Evolutionary conservation across 2,888 invertebrate species (phyloP), one percentile per base, ranked within the genome.

Genomic region (Diaphora mendica): DNA sequence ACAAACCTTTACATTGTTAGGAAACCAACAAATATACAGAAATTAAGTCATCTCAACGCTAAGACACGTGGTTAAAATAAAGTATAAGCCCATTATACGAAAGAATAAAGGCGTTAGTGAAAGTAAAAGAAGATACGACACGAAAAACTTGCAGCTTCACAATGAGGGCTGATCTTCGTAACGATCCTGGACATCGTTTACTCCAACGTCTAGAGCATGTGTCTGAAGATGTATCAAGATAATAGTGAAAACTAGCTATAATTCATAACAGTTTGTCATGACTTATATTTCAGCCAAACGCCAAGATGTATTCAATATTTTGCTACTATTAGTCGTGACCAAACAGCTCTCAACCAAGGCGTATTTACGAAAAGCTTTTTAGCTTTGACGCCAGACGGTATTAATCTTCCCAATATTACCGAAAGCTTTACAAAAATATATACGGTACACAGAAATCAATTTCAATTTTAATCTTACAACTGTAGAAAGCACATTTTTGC

Each of bases 391-490:
- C 71, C 39, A 67, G 33, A 23, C 33, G 35, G 30, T 68, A 48
- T 64, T 68, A 72, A 67, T 68, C 33, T 68, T 33, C 30, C 48
- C 35, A 48, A 72, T 72, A 68, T 72, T 51, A 72, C 42, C 68
- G 51, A 67, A 68, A 72, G 62, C 62, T 72, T 68, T 20, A 39
- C 64, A 68, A 72, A 68, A 68, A 72, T 64, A 64, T 48, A 39
- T 71, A 48, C 59, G 68, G 39, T 64, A 39, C 33, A 72, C 48
- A 64, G 48, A 72, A 72, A 68, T 48, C 35, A 62, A 44, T 67
- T 68, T 35, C 48, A 42, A 72, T 67, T 72, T 72, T 68, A 72
- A 68, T 68, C 72, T 64, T 35, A 68, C 64, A 62, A 68, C 67
- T 62, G n/a, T 68, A 48, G 42, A 67, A 59, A 66, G 35, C 33